Percentiles rank a stretch among this genome's conserved stretches.
phyloP scores from a whole-genome alignment of 2,888 invertebrate species.

The Caenorhabditis doughertyi region DNA sequence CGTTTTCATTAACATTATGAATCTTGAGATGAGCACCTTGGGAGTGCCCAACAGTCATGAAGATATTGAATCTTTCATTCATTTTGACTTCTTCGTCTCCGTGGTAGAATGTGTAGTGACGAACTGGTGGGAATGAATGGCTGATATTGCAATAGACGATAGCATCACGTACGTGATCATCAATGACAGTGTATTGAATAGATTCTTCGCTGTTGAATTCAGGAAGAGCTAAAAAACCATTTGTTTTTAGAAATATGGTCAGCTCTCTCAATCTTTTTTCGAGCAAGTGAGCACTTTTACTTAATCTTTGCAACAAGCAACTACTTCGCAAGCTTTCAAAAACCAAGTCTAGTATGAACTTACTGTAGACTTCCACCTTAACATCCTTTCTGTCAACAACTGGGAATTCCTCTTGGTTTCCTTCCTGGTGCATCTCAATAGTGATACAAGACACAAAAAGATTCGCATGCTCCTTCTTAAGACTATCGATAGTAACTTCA shows the following conservation, averaged over 20 bases:
- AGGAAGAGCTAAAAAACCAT: slow-evolving; percentile 65
- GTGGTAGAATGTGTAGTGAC: slow-evolving; percentile 75
- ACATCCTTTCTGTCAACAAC: slow-evolving; percentile 73
- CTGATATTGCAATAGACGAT: slow-evolving; percentile 76
- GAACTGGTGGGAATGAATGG: slow-evolving; percentile 73
- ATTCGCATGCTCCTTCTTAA: slow-evolving; percentile 72
- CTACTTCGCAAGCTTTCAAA: too few relatives aligned
- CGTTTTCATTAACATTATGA: slow-evolving; percentile 73
- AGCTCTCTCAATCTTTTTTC: too few relatives aligned
- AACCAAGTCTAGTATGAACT: too few relatives aligned
- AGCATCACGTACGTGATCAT: slow-evolving; percentile 54
- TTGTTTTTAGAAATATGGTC: too few relatives aligned
- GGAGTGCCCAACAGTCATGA: slow-evolving; percentile 64
- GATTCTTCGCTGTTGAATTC: slow-evolving; percentile 71
- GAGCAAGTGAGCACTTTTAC: too few relatives aligned
- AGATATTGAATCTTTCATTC: slow-evolving; percentile 68
- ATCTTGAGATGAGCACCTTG: slow-evolving; percentile 73
- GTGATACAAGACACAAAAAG: slow-evolving; percentile 66
- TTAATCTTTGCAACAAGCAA: too few relatives aligned
- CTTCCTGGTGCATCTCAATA: slow-evolving; percentile 63
- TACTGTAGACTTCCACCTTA: slow-evolving; percentile 75
- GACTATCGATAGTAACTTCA: slow-evolving; percentile 74
- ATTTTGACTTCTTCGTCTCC: slow-evolving; percentile 68
- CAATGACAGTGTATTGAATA: slow-evolving; percentile 73
- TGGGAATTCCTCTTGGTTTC: slow-evolving; percentile 61